A percentile compares a stretch with the other conserved stretches of the same genome.
phyloP scores from a whole-genome alignment of 92 coral and sea anemone species.

The Parazoanthus darwini region DNA sequence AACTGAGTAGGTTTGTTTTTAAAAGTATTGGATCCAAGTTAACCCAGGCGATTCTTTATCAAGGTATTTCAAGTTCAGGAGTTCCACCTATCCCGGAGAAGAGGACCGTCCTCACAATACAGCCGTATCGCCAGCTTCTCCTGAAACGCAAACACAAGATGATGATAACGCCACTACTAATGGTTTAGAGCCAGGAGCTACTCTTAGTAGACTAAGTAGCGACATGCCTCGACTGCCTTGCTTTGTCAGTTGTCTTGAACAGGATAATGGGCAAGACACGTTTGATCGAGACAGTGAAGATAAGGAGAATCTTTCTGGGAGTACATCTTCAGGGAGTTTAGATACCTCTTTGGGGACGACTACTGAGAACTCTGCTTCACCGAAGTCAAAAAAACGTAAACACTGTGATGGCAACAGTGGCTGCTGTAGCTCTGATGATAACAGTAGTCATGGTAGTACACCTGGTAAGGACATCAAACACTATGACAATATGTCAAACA shows the following conservation, averaged over 20 bases:
- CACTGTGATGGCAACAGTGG: neutral
- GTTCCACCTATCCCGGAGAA: neutral
- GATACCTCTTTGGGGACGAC: neutral
- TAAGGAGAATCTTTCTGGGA: conserved; percentile 3
- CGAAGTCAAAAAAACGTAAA: conserved; percentile 21
- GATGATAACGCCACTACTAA: neutral
- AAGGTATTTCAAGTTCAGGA: conserved; percentile 35
- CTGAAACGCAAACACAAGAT: neutral
- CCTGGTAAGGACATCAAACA: neutral
- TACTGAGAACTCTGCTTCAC: neutral
- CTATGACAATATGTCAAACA: neutral
- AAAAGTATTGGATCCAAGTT: neutral
- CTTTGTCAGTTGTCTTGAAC: conserved; percentile 2
- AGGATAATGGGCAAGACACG: neutral
- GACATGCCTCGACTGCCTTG: conserved; percentile 30
- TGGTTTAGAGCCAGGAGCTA: neutral
- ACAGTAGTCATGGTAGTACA: neutral
- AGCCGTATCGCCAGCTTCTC: neutral
- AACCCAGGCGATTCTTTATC: neutral
- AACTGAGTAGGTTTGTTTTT: too few species aligned
- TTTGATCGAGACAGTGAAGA: neutral
- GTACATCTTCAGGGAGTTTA: conserved; percentile 18
- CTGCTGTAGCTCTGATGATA: conserved; percentile 12
- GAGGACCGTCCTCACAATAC: neutral
- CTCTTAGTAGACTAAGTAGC: neutral